Conservation (phyloP, 1,140 invertebrate genomes). For the Cherax quadricarinatus region DNA sequence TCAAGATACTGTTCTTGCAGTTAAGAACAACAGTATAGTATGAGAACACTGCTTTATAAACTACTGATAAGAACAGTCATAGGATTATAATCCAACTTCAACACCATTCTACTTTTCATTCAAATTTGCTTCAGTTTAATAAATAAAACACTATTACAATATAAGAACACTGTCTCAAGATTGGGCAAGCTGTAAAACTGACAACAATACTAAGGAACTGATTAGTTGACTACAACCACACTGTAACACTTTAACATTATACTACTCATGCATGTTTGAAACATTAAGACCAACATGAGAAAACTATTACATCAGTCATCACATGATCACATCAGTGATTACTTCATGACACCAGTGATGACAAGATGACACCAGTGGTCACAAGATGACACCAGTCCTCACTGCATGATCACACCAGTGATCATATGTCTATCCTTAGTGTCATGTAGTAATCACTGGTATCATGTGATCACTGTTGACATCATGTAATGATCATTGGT, state of each 20-base stretch:
- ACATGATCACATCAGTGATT: not conserved
- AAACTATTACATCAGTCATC: not conserved
- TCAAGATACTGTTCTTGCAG: too few species aligned
- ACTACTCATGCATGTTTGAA: conserved; percentile 46
- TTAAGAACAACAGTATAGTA: too few species aligned
- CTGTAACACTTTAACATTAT: conserved; percentile 19
- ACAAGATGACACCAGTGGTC: too few species aligned
- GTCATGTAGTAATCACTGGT: too few species aligned
- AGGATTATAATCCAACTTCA: not conserved
- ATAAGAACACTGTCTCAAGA: not conserved
- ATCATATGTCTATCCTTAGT: too few species aligned
- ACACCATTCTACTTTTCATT: not conserved
- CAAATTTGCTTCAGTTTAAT: not conserved
- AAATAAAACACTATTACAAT: not conserved
- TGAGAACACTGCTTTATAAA: too few species aligned
- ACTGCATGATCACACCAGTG: too few species aligned
- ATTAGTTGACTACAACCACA: conserved; percentile 45
- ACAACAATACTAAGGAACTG: conserved; percentile 17
- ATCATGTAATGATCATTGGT: too few species aligned
- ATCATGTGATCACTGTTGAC: too few species aligned
- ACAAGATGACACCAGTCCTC: too few species aligned
- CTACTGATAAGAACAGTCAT: too few species aligned
- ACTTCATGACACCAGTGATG: too few species aligned
- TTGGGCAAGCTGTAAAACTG: conserved; percentile 45
- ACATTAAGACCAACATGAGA: conserved; percentile 16